Base-by-base conservation (phyloP, 2,888 invertebrate genomes). In the Aspidiotus rigidus region DNA sequence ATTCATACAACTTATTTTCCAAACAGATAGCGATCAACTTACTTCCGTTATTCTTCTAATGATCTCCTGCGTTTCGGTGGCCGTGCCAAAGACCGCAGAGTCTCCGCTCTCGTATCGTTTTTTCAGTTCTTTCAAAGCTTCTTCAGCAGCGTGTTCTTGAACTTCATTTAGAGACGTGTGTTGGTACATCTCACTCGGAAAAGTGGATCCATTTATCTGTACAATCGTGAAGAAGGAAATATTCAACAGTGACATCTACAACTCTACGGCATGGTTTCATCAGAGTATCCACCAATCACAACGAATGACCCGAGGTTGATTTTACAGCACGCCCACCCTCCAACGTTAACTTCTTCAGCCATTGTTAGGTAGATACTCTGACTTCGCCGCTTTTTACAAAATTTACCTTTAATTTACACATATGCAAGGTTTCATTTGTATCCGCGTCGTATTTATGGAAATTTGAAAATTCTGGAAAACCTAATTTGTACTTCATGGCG, bases 381-480 rank as follows among this genome's bases (percentile, higher is more conserved):
- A 7, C 53, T 44, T 9, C 49, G 39, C n/a, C 49, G 28, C 28
- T 28, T 5, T 28, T 28, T 28, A 3, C 1, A 28, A 28, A 28
- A 28, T 28, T 28, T 42, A 66, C 66, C 42, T 66, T 66, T 1
- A 66, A n/a, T 59, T 57, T 57, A 49, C 57, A 66, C 66, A 66
- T 57, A 15, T 42, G 59, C 1, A 41, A 15, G 0, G 41, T 17
- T 17, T 7, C 42, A n/a, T 57, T 42, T 1, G 49, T 49, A 11
- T 49, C 59, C 49, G 49, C 41, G 28, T n/a, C 17, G 13, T 17
- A 57, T 59, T 66, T 66, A 2, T 13, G 9, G 49, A 66, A 66
- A 59, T 16, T 60, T 28, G 49, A 59, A n/a, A 66, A 66, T 7
- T 59, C 41, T 7, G 66, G 66, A 9, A 39, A 10, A n/a, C 16